Percentiles rank a stretch among this genome's conserved stretches.
phyloP scores from a whole-genome alignment of 2,113 vertebrate genomes.

The Dunckerocampus dactyliophorus region DNA sequence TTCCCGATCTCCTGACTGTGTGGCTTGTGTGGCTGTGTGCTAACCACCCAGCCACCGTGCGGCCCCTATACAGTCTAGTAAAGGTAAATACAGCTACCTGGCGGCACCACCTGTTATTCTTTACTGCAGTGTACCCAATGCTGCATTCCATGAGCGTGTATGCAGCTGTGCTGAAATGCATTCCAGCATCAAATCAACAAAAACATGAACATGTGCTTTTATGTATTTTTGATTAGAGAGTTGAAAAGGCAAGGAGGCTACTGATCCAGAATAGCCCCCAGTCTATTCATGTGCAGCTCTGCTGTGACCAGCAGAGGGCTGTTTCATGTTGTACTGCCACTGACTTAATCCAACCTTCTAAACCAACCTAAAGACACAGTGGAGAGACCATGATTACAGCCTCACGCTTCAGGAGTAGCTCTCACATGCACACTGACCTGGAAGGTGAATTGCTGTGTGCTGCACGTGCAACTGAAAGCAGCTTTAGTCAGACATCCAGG shows the following conservation, averaged over 20 bases:
- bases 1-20: no score
- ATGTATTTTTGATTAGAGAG: slow-evolving; percentile 59
- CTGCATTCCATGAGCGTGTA: neutral
- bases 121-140: neutral
- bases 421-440: slow-evolving; percentile 28
- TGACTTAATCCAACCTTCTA: slow-evolving; percentile 61
- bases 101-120: neutral
- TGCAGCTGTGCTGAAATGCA: slow-evolving; percentile 31
- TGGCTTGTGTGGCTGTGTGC: no score
- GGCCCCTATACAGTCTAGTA: no score
- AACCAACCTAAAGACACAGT: slow-evolving; percentile 54
- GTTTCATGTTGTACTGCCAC: slow-evolving; percentile 60
- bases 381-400: slow-evolving; percentile 70
- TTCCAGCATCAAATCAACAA: slow-evolving; percentile 44
- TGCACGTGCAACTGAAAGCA: slow-evolving; percentile 51
- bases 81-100: neutral
- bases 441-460: slow-evolving; percentile 45
- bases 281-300: slow-evolving; percentile 38
- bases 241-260: slow-evolving; percentile 50
- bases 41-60: no score
- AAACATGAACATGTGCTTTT: slow-evolving; percentile 33
- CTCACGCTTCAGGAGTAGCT: slow-evolving; percentile 32
- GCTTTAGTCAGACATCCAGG: slow-evolving; percentile 46
- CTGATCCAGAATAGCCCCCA: slow-evolving; percentile 53
- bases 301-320: slow-evolving; percentile 54